phyloP scores from a whole-genome alignment of 2,113 vertebrate genomes.

The Myodes glareolus region DNA sequence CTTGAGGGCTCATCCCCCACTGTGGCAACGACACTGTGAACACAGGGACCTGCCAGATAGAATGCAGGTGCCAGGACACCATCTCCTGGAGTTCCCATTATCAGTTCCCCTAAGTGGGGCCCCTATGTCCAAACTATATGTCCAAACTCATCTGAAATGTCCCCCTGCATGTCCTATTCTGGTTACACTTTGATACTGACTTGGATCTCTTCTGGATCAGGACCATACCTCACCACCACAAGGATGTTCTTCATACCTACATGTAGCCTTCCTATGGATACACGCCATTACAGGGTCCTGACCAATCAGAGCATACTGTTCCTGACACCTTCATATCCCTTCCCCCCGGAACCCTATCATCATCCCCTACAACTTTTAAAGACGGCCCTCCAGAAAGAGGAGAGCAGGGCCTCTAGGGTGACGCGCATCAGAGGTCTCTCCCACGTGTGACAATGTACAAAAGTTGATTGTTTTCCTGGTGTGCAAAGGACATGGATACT shows the following conservation, averaged over 20 bases:
- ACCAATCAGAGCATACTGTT: no score
- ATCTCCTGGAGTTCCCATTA: not conserved
- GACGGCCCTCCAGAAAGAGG: not conserved
- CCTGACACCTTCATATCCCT: not conserved
- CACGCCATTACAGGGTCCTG: not conserved
- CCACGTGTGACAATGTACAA: not conserved
- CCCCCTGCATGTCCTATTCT: not conserved
- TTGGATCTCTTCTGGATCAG: not conserved
- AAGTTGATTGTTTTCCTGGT: no score
- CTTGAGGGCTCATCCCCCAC: constrained; percentile 46
- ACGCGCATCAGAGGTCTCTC: not conserved
- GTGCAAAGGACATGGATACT: rapidly evolving
- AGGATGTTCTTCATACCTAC: no score
- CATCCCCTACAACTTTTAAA: not conserved
- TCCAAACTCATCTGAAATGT: not conserved
- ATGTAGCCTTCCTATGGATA: not conserved
- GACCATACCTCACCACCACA: not conserved
- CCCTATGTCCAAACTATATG: not conserved
- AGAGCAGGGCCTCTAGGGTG: not conserved
- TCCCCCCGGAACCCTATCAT: rapidly evolving
- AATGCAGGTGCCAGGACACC: not conserved
- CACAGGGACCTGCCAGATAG: not conserved
- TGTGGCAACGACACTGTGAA: not conserved
- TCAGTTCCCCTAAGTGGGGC: no score
- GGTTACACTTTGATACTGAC: not conserved